Percentiles rank a stretch among this genome's conserved stretches.
phyloP scores from a whole-genome alignment of 2,888 invertebrate genomes.

The Dendrolimus pini region DNA sequence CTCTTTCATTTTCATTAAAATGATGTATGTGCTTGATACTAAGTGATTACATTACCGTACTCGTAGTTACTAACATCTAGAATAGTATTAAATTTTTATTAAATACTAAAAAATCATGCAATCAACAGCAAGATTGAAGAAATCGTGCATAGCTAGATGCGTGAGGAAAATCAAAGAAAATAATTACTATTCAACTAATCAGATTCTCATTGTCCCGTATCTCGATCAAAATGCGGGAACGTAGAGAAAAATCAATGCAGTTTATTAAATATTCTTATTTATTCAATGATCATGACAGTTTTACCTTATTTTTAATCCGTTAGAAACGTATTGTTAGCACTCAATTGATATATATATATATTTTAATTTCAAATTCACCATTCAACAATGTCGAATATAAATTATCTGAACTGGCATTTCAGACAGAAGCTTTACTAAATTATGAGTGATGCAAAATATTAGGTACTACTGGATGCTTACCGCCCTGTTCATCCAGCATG shows the following conservation, averaged over 20 bases:
- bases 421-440: constrained; percentile 71
- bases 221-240: constrained; percentile 29
- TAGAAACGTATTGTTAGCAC: constrained; percentile 63
- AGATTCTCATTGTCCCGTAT: constrained; percentile 44
- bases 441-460: constrained; percentile 70
- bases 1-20: constrained; percentile 59
- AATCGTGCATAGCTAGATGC: constrained; percentile 75
- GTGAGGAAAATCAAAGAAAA: constrained; percentile 68
- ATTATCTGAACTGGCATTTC: constrained; percentile 68
- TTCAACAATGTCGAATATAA: constrained; percentile 44
- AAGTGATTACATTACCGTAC: constrained; percentile 61
- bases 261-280: constrained; percentile 51
- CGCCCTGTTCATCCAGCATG: constrained; percentile 99
- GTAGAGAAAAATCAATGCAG: constrained; percentile 44
- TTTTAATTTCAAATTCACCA: constrained; percentile 51
- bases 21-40: constrained; percentile 72
- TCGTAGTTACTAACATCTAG: constrained; percentile 64
- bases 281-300: constrained; percentile 55
- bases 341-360: constrained; percentile 46
- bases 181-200: constrained; percentile 45
- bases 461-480: constrained; percentile 87
- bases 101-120: constrained; percentile 65
- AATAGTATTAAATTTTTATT: constrained; percentile 42
- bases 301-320: constrained; percentile 66
- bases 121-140: constrained; percentile 68